phyloP scores from a whole-genome alignment of 2,888 invertebrate species.

The Aspidiotus rigidus region DNA sequence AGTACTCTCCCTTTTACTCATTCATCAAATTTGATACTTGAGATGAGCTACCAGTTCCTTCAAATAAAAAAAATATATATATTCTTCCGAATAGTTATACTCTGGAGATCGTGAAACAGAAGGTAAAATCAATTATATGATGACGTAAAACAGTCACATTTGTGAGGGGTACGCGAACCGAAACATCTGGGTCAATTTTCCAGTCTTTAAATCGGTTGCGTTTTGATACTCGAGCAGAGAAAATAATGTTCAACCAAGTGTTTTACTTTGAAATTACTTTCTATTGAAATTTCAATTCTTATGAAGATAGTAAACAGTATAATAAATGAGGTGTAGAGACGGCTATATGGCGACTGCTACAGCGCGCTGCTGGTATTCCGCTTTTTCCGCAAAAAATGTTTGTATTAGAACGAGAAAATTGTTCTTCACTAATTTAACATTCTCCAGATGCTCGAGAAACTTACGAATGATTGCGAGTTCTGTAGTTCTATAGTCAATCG shows the following conservation, averaged over 20 bases:
- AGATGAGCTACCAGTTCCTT: background rate
- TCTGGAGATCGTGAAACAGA: too few species aligned
- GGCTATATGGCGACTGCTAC: too few species aligned
- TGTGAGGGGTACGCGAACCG: conserved; percentile 16
- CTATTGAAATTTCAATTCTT: conserved; percentile 20
- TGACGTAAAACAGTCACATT: conserved; percentile 1
- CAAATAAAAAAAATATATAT: background rate
- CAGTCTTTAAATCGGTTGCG: conserved; percentile 24
- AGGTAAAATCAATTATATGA: conserved; percentile 21
- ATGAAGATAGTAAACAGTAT: background rate
- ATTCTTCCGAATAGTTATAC: too few species aligned
- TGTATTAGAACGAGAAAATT: too few species aligned
- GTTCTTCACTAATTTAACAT: too few species aligned
- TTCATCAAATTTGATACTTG: too few species aligned
- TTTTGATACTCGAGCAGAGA: conserved; percentile 14
- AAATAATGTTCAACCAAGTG: conserved; percentile 24
- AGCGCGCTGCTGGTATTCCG: background rate
- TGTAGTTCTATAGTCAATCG: too few species aligned
- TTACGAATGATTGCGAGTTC: too few species aligned
- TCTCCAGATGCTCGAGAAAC: too few species aligned
- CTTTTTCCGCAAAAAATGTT: background rate
- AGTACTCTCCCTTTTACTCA: too few species aligned
- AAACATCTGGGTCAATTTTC: conserved; percentile 30
- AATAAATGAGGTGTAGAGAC: background rate
- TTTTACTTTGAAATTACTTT: conserved; percentile 27